Percentiles rank a stretch among this genome's conserved stretches.
Evolutionary conservation across 2,797 vertebrate genomes (phyloP).

Genomic region (Hemibagrus guttatus): DNA sequence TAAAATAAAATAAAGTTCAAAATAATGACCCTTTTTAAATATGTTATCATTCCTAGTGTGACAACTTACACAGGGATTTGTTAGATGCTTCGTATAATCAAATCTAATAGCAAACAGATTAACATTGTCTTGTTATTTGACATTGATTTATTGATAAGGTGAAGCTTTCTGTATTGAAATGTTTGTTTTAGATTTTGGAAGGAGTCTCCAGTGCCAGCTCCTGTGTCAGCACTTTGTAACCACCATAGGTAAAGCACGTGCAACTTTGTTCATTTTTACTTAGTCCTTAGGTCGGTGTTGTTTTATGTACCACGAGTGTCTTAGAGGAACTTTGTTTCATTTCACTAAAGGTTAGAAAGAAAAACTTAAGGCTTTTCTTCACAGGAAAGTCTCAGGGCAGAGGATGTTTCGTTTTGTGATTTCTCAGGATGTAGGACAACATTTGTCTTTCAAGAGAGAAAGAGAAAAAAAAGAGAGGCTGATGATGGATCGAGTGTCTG

Average conservation of each 20-base stretch:
- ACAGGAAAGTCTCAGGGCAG: too few relatives aligned
- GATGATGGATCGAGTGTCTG: not conserved
- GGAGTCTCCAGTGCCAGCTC: not conserved
- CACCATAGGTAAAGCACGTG: not conserved
- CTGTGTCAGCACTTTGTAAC: not conserved
- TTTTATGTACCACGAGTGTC: too few relatives aligned
- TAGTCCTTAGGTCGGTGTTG: too few relatives aligned
- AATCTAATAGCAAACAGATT: not conserved
- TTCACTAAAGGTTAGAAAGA: too few relatives aligned
- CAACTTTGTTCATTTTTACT: too few relatives aligned
- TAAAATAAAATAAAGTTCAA: too few relatives aligned
- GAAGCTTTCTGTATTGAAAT: not conserved
- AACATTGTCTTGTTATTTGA: not conserved
- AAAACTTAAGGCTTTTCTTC: not conserved
- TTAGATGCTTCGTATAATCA: not conserved
- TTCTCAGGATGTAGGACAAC: not conserved
- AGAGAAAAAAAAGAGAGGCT: not conserved
- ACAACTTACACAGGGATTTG: not conserved
- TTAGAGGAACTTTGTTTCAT: too few relatives aligned
- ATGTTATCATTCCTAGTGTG: not conserved
- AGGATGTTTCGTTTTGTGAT: not conserved
- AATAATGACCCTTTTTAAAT: not conserved
- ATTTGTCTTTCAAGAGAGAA: not conserved
- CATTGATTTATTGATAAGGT: not conserved
- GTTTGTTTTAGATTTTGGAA: not conserved